Evolutionary conservation across 1,140 invertebrate genomes (phyloP).

Genomic region (Diorhabda elongata): DNA sequence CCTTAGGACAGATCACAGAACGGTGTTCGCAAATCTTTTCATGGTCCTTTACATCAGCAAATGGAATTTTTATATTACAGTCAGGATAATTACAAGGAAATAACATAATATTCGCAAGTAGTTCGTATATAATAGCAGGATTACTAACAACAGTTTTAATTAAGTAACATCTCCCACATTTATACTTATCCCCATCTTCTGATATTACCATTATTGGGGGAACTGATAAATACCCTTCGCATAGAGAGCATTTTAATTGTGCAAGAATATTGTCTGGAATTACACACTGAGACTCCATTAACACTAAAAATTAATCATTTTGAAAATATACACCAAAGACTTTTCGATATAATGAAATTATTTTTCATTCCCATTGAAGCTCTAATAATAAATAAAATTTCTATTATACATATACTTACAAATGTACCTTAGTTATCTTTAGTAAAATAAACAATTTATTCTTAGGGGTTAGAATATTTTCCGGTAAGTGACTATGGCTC

Average conservation of each 20-base stretch:
- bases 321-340: no score
- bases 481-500: no score
- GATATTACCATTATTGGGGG: slow-evolving; percentile 13
- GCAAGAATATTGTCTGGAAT: slow-evolving; percentile 14
- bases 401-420: no score
- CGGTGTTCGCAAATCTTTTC: slow-evolving; percentile 13
- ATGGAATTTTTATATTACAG: slow-evolving; percentile 10
- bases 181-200: slow-evolving; percentile 15
- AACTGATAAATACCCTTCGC: slow-evolving; percentile 11
- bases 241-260: slow-evolving; percentile 15
- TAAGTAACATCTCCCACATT: slow-evolving; percentile 10
- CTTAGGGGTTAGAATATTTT: no score
- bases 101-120: slow-evolving; percentile 13
- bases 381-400: no score
- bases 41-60: slow-evolving; percentile 13
- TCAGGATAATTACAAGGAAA: slow-evolving; percentile 12
- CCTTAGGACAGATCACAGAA: slow-evolving; percentile 9
- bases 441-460: no score
- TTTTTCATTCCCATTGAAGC: no score
- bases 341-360: no score
- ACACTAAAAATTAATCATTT: no score
- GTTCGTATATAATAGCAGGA: slow-evolving; percentile 10
- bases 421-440: no score
- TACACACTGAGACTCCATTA: slow-evolving; percentile 5
- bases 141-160: slow-evolving; percentile 14